These are phyloP conservation scores for Pithys albifrons DNA, from an alignment of 2,113 vertebrate genomes.

Conservation along the genomic window DNA sequence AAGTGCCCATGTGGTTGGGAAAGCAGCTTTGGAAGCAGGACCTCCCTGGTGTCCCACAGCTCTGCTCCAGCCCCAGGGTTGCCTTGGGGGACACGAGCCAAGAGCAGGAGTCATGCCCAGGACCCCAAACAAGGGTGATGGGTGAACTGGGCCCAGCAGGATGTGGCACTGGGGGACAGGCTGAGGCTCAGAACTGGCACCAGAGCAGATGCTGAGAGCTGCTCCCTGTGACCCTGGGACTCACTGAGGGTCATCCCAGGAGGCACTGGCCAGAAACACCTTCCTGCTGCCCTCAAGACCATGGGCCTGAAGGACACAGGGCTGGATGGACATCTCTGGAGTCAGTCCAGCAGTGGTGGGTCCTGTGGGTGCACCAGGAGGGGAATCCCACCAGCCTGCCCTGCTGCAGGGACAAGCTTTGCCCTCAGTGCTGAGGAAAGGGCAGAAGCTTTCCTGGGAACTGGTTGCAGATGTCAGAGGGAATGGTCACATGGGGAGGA, in stretches of 20 bases:
- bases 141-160: neutral
- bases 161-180: neutral
- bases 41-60: neutral
- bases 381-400: neutral
- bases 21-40: neutral
- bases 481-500: neutral
- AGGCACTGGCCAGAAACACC: neutral
- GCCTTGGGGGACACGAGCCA: neutral
- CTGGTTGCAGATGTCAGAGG: neutral
- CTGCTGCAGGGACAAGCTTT: neutral
- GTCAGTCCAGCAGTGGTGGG: neutral
- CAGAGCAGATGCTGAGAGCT: neutral
- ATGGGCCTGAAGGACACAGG: neutral
- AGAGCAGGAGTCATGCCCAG: neutral
- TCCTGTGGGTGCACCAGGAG: neutral
- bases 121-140: neutral
- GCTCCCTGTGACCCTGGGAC: neutral
- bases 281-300: neutral
- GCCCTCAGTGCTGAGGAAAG: neutral
- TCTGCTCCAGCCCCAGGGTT: neutral
- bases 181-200: neutral
- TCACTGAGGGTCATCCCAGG: neutral
- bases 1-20: neutral
- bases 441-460: neutral
- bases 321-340: neutral